Base-by-base conservation (phyloP, 2,113 vertebrate species). In the Coptodon rendalli region DNA sequence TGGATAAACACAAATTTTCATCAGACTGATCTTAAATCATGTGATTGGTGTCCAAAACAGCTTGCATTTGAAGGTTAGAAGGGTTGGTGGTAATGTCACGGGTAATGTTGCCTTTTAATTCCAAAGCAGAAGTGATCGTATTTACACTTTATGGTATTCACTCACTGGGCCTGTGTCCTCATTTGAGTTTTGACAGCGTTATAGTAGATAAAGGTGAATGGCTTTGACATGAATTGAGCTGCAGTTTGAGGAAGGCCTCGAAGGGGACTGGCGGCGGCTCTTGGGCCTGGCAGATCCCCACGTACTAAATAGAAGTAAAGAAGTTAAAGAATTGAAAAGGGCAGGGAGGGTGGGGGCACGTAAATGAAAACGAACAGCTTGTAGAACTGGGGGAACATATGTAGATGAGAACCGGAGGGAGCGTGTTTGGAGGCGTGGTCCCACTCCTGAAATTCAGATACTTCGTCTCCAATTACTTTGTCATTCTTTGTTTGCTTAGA, bases 341-440 rank as follows among this genome's bases (percentile, higher is more conserved):
- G 57, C 14, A 1, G 0, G 0, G 14, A 6, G 3, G 1, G 14
- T 4, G 27, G 14, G 3, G 3, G 27, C 2, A 61, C 0, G 57
- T 0, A 31, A 61, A 0, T 1, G 57, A 61, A 31, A 61, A 27
- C 2, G 0, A 31, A 61, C 57, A 61, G 14, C 27, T 31, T 61
- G 57, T 31, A 61, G 0, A 61, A 61, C 57, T 61, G 57, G 57
- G 57, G 27, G 14, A 61, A 61, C 57, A 31, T 31, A 31, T 31
- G 6, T 17, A 61, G 57, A 61, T 1, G 57, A 61, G 57, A 61
- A 61, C 57, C 5, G 3, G 0, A 31, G 17, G 5, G 57, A 4
- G 14, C 27, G 31, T 31, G 57, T 61, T 61, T 31, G 57, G 27
- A 61, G 57, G 27, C 2, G 8, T 4, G 57, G 14, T 31, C 57